Base-by-base conservation (phyloP, 2,888 invertebrate genomes). In the Stegana nigrithorax region DNA sequence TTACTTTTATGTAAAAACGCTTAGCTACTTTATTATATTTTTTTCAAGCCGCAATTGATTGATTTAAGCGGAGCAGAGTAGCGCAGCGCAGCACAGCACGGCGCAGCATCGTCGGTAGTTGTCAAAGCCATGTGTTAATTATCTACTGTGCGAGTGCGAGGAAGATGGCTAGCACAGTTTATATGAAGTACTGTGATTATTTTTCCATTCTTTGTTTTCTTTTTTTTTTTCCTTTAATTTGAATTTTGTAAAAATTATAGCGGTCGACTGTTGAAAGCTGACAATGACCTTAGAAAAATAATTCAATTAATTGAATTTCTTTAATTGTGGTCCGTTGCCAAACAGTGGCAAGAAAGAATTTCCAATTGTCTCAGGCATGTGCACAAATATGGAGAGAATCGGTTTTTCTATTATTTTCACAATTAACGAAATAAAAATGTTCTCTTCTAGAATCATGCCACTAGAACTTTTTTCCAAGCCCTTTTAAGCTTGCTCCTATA, bases 211-310 rank as follows among this genome's bases (percentile, higher is more conserved):
- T n/a, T 59, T 25, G 59, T 62, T 63, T 53, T 32, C 47, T 45
- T 39, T 36, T 39, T 23, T 19, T 26, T 42, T 45, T 59, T 62
- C 62, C 62, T 63, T 59, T 57, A 65, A 72, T 73, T 67, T 72
- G 60, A 58, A 61, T n/a, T n/a, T n/a, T n/a, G n/a, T 63, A 32
- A 53, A 74, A 67, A 75, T 75, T 59, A 72, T 79, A 71, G 70
- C 67, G 77, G 78, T 62, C 26, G 61, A 64, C 56, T 45, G 60
- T 67, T 64, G 64, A 68, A 69, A 69, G 67, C 68, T 76, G 71
- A 72, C 71, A 73, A 73, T 72, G 77, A 76, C 73, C 72, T 73
- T 73, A 75, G 58, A 32, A 32, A 36, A 55, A 55, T 55, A 55
- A 55, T 55, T 32, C 10, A 55, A 12, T 64, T 67, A 69, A 75